A percentile compares a stretch with the other conserved stretches of the same genome.
Conservation (phyloP, 2,113 vertebrate genomes). For the Elgaria multicarinata region DNA sequence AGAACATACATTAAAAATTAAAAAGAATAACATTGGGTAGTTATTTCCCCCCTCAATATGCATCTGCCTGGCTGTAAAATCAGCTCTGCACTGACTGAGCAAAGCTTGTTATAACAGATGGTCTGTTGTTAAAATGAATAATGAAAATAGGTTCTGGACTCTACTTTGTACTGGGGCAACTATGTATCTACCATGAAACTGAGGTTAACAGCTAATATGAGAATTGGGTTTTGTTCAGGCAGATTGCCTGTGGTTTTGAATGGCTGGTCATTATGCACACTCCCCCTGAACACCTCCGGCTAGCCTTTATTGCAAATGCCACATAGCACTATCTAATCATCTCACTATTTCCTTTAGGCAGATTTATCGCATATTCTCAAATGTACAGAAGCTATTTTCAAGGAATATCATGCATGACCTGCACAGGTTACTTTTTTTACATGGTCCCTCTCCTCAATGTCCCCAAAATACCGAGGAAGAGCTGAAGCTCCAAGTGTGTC, state of each 20-base stretch:
- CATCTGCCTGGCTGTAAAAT: not conserved
- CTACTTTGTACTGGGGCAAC: not conserved
- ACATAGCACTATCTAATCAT: not conserved
- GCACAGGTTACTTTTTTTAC: slow-evolving; percentile 58
- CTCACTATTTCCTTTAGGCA: not conserved
- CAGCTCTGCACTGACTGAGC: not conserved
- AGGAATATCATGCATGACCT: not conserved
- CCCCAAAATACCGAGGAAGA: not conserved
- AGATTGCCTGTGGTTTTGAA: not conserved
- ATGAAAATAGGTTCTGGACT: not conserved
- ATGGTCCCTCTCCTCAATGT: slow-evolving; percentile 32
- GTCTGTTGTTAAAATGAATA: not conserved
- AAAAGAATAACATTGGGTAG: not conserved
- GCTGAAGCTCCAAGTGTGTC: slow-evolving; percentile 23
- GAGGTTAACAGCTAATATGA: not conserved
- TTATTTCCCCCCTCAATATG: not conserved
- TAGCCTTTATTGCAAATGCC: not conserved
- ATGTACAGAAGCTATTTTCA: not conserved
- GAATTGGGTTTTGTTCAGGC: not conserved
- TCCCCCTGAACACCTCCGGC: not conserved
- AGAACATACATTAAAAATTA: not conserved
- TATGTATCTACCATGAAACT: not conserved
- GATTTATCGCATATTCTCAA: not conserved
- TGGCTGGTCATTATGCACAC: not conserved
- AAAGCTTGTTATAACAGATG: not conserved